Evolutionary conservation across 2,797 vertebrate species (phyloP).

Genomic region (Molothrus aeneus): DNA sequence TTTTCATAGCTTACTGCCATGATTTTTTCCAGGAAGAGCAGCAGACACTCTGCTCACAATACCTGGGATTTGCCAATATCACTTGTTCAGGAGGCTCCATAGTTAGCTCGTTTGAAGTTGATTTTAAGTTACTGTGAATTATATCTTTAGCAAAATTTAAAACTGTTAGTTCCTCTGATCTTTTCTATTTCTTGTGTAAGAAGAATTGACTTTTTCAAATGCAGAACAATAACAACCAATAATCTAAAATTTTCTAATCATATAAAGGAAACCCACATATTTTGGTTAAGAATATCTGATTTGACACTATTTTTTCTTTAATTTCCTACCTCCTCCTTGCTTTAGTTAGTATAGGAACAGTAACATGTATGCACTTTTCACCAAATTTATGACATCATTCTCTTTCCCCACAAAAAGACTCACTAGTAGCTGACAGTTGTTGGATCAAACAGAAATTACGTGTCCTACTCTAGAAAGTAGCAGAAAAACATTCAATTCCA

Average conservation of each 20-base stretch:
- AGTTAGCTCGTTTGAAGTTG: not conserved
- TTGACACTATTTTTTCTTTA: not conserved
- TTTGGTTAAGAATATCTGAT: not conserved
- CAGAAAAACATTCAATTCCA: not conserved
- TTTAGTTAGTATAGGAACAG: not conserved
- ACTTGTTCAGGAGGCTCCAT: not conserved
- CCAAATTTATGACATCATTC: not conserved
- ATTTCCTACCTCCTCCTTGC: not conserved
- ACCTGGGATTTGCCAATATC: not conserved
- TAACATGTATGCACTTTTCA: not conserved
- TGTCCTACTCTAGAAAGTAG: not conserved
- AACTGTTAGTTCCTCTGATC: not conserved
- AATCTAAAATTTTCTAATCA: not conserved
- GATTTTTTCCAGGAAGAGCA: not conserved
- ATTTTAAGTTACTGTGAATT: not conserved
- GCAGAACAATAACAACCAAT: not conserved
- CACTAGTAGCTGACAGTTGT: fast-evolving
- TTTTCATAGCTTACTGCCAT: not conserved
- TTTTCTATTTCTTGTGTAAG: not conserved
- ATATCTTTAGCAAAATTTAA: not conserved
- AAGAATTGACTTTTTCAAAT: not conserved
- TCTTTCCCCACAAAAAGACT: not conserved
- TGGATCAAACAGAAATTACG: not conserved
- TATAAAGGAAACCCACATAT: not conserved
- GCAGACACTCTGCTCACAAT: not conserved